Conservation (phyloP, 2,113 vertebrate species). For the Ptilonorhynchus violaceus region DNA sequence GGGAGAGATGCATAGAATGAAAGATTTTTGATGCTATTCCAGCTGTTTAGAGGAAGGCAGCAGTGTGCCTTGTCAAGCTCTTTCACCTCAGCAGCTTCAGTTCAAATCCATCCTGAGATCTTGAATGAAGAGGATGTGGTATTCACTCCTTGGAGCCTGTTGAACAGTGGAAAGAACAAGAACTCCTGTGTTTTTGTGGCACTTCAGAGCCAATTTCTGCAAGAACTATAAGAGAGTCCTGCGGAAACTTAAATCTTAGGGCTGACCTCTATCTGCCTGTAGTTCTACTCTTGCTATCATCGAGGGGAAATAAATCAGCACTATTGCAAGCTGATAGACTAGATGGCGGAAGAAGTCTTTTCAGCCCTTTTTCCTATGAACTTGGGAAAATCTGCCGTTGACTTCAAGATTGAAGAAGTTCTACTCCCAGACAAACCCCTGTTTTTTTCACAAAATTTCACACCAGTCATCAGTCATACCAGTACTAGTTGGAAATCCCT, state of each 20-base stretch:
- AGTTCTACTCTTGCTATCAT: neutral
- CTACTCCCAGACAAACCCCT: neutral
- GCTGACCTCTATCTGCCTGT: conserved; percentile 40
- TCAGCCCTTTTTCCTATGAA: conserved; percentile 12
- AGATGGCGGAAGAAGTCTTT: neutral
- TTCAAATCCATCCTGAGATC: conserved; percentile 53
- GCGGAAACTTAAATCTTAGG: conserved; percentile 53
- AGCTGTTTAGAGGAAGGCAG: neutral
- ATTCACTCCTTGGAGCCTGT: conserved; percentile 37
- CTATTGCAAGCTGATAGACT: conserved; percentile 15
- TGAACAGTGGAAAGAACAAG: conserved; percentile 48
- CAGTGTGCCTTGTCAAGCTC: neutral
- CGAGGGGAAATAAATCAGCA: neutral
- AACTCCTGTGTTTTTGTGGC: conserved; percentile 30
- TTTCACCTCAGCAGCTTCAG: conserved; percentile 47
- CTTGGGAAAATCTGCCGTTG: conserved; percentile 4
- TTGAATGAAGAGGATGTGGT: conserved; percentile 30
- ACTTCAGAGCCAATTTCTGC: conserved; percentile 54
- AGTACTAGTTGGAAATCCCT: neutral
- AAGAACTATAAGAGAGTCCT: conserved; percentile 43
- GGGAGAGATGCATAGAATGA: neutral
- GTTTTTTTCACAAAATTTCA: conserved; percentile 10
- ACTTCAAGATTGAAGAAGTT: neutral
- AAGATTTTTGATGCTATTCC: conserved; percentile 16
- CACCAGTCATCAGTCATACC: neutral